These are phyloP conservation scores for Miichthys miiuy DNA, from an alignment of 2,797 vertebrate species.

Conservation along the genomic window DNA sequence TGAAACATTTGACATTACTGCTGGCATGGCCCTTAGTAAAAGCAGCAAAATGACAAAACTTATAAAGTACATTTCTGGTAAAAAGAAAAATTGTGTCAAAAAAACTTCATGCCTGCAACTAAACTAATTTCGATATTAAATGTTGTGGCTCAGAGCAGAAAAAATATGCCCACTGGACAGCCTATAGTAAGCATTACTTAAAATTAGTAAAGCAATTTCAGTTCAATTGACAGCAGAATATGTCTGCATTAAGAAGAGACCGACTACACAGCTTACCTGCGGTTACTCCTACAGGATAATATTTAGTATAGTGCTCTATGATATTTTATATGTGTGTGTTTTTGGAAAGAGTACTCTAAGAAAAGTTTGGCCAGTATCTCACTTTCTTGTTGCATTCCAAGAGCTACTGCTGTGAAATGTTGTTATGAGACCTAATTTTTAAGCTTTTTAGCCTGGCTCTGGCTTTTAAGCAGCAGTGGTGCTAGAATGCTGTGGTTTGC, in stretches of 20 bases:
- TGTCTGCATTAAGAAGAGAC: not conserved
- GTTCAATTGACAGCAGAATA: not conserved
- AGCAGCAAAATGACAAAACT: not conserved
- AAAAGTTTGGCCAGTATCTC: constrained; percentile 2
- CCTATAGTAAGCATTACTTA: no score
- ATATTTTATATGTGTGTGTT: not conserved
- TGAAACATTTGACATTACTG: not conserved
- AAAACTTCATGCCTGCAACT: not conserved
- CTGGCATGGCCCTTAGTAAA: not conserved
- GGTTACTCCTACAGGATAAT: not conserved
- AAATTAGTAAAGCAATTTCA: not conserved
- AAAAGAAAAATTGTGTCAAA: not conserved
- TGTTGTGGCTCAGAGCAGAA: not conserved
- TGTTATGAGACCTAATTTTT: constrained; percentile 7
- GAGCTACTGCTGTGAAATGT: not conserved
- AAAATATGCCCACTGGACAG: not conserved
- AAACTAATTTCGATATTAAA: not conserved
- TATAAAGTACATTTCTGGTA: not conserved
- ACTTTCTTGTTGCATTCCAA: constrained; percentile 3
- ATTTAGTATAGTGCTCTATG: not conserved
- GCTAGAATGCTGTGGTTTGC: not conserved
- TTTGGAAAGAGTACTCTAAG: not conserved
- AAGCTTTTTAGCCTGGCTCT: constrained; percentile 1
- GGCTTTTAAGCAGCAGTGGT: constrained; percentile 1
- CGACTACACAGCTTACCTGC: not conserved